Percentiles rank a stretch among this genome's conserved stretches.
Evolutionary conservation across 2,113 vertebrate genomes (phyloP).

Genomic region (Raja brachyura): DNA sequence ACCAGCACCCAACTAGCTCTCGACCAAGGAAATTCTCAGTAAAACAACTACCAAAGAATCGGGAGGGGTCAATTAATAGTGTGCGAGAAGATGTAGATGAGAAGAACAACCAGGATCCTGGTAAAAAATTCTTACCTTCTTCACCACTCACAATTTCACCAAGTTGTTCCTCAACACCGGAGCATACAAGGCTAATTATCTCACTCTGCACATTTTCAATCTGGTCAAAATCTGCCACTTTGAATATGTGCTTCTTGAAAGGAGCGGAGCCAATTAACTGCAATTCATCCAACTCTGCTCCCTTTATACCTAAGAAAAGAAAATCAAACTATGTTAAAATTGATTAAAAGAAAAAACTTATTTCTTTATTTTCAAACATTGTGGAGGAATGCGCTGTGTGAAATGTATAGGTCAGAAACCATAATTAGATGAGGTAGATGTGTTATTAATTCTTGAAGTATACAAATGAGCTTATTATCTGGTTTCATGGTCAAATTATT

Average conservation of each 20-base stretch:
- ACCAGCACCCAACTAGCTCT: background rate
- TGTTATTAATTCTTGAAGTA: no score
- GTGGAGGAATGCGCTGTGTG: no score
- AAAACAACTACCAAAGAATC: background rate
- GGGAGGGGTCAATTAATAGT: background rate
- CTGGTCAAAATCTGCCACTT: conserved; percentile 67
- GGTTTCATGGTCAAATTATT: no score
- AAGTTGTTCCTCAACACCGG: conserved; percentile 78
- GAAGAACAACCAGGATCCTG: no score
- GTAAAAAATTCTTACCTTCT: conserved; percentile 66
- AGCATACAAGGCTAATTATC: conserved; percentile 78
- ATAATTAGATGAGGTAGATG: background rate
- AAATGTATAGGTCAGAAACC: background rate
- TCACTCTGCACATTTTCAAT: conserved; percentile 75
- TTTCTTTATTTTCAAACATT: no score
- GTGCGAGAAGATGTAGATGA: background rate
- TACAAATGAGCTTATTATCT: no score
- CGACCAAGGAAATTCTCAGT: background rate
- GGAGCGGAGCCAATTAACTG: conserved; percentile 80
- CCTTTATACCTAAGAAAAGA: conserved; percentile 70
- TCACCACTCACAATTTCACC: conserved; percentile 75
- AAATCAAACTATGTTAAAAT: background rate
- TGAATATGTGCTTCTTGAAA: conserved; percentile 70
- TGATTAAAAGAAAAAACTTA: no score
- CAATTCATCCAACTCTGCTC: conserved; percentile 78